Conservation (phyloP, 2,113 vertebrate species). For the Leptosomus discolor region DNA sequence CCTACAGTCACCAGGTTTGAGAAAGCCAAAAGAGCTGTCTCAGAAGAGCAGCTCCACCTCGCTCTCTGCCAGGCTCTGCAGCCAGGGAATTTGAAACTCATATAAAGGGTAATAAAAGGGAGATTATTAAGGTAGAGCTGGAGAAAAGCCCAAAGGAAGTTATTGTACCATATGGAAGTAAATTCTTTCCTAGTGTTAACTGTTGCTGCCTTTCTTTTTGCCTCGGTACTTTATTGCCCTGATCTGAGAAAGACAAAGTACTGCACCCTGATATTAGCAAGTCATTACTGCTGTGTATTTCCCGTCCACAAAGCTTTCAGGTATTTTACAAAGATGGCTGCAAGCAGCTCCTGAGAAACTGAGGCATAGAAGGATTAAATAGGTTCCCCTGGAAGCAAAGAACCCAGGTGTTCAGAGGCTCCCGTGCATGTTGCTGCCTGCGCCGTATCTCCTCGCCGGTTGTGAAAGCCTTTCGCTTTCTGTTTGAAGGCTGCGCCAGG, state of each 20-base stretch:
- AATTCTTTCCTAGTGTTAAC: not conserved
- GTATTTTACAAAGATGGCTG: not conserved
- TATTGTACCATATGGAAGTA: slow-evolving; percentile 29
- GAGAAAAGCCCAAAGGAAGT: slow-evolving; percentile 39
- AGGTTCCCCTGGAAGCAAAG: not conserved
- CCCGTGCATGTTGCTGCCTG: fast-evolving
- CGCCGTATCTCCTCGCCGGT: fast-evolving
- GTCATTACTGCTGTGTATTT: not conserved
- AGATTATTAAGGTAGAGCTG: slow-evolving; percentile 46
- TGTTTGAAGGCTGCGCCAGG: slow-evolving; percentile 5
- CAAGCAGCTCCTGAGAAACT: not conserved
- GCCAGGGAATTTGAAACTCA: slow-evolving; percentile 42
- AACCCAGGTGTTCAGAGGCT: not conserved
- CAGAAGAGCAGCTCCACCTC: slow-evolving; percentile 11
- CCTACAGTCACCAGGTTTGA: not conserved
- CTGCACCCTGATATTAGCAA: not conserved
- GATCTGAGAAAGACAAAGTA: not conserved
- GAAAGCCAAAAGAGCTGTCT: not conserved
- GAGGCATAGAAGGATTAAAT: not conserved
- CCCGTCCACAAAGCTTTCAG: not conserved
- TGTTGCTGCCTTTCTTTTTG: not conserved
- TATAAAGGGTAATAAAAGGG: slow-evolving; percentile 35
- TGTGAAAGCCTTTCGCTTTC: slow-evolving; percentile 22
- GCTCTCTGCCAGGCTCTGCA: not conserved
- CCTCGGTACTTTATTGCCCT: not conserved